Evolutionary conservation across 1,140 invertebrate genomes (phyloP).

Genomic region (Doryteuthis pealeii): DNA sequence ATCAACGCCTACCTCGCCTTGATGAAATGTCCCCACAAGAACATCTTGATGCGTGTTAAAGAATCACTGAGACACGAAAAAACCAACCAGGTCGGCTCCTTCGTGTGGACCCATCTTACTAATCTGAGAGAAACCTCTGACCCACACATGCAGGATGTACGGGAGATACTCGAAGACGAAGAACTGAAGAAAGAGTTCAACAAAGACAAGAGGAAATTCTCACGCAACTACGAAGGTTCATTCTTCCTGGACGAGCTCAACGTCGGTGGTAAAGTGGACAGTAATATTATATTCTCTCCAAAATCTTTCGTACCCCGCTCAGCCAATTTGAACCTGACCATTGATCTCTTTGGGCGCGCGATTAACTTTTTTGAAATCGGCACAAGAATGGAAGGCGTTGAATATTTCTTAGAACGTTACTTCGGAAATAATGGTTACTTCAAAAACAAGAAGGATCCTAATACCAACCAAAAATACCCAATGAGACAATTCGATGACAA

Average conservation of each 20-base stretch:
- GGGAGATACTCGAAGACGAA: conserved; percentile 75
- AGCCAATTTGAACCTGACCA: conserved; percentile 76
- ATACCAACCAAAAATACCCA: background rate
- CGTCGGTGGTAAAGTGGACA: conserved; percentile 47
- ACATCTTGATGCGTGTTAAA: conserved; percentile 73
- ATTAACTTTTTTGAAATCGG: conserved; percentile 85
- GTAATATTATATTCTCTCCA: conserved; percentile 79
- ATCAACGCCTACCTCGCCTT: conserved; percentile 84
- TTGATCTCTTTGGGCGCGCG: conserved; percentile 81
- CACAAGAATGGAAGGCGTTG: conserved; percentile 82
- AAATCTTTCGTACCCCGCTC: conserved; percentile 84
- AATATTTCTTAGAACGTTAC: conserved; percentile 79
- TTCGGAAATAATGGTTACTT: conserved; percentile 62
- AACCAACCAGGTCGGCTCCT: conserved; percentile 93
- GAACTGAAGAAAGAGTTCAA: conserved; percentile 75
- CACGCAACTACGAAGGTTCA: conserved; percentile 74
- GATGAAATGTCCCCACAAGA: conserved; percentile 84
- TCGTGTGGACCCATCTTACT: conserved; percentile 87
- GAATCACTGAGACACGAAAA: conserved; percentile 71
- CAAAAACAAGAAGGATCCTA: background rate
- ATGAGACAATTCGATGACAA: background rate
- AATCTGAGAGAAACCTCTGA: conserved; percentile 83
- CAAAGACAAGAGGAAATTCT: conserved; percentile 81
- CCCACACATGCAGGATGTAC: conserved; percentile 78
- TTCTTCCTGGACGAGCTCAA: conserved; percentile 47